Evolutionary conservation across 2,113 vertebrate genomes (phyloP).

Genomic region (Mellivora capensis): DNA sequence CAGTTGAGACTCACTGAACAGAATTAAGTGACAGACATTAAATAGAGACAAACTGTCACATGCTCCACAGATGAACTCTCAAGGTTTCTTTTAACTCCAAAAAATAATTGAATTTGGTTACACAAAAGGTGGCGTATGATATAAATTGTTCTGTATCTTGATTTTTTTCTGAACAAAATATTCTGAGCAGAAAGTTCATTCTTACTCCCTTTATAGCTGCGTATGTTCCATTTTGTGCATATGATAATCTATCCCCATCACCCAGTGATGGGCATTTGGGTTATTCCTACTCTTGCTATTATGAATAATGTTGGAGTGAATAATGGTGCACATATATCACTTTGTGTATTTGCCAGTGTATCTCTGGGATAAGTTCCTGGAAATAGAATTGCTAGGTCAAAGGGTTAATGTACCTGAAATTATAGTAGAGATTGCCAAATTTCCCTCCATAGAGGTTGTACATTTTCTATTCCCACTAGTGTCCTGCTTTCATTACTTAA

Average conservation of each 20-base stretch:
- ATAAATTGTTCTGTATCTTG: neutral
- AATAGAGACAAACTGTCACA: neutral
- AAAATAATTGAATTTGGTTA: neutral
- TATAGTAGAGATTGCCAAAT: neutral
- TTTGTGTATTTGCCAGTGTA: neutral
- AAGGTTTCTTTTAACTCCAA: neutral
- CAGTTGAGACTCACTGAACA: neutral
- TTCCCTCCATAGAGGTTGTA: neutral
- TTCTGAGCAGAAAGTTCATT: neutral
- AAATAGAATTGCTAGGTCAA: neutral
- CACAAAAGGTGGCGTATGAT: neutral
- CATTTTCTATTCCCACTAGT: neutral
- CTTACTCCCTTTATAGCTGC: neutral
- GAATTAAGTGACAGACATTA: neutral
- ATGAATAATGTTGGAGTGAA: neutral
- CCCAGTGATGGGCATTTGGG: neutral
- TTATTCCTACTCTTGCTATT: neutral
- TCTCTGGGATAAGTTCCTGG: neutral
- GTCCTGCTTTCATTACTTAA: slow-evolving; percentile 52
- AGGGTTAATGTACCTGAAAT: neutral
- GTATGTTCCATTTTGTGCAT: neutral
- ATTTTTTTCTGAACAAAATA: neutral
- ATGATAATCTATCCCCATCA: neutral
- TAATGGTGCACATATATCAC: neutral
- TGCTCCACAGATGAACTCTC: neutral